Base-by-base conservation (phyloP, 2,797 vertebrate species). In the Simalia tracyae region DNA sequence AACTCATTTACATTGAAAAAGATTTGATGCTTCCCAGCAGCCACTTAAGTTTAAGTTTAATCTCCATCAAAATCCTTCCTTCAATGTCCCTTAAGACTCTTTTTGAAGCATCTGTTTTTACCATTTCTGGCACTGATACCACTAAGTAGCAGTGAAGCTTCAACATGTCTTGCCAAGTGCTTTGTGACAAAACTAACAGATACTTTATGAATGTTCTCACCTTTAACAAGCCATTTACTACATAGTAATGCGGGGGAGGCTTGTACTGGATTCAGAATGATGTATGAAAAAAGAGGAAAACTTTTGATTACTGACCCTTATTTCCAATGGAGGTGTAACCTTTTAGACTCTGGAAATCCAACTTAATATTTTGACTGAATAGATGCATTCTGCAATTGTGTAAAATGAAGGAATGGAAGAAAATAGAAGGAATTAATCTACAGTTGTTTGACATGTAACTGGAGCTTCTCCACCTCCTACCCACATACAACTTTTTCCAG, bases 41-140 rank as follows among this genome's bases (percentile, higher is more conserved):
- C 93, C 95, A 96, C 94, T 96, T 96, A 96, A 96, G 19, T 46
- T 81, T 81, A 81, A 97, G 94, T 97, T 92, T 96, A 95, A 96
- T 96, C 95, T 97, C 94, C 94, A 91, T 95, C 93, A 95, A 97
- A 97, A 95, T 94, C 96, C 92, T 94, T 68, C 68, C 84, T 15
- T 19, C 88, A 84, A 63, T 60, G 26, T 84, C 89, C 89, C 72
- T 90, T 92, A 88, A 96, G 95, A 93, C 94, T 95, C 93, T 94
- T 95, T 97, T 93, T 95, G 96, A 96, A 96, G 97, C 96, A 97
- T 96, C 96, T 97, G 96, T 96, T 97, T 96, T 95, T 95, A 96
- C 95, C 95, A 97, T 96, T 96, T 94, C 95, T 94, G 92, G 95
- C 95, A 92, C 92, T 91, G 86, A 50, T 61, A 81, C 68, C 89